These are phyloP conservation scores for Hyalella azteca DNA, from an alignment of 2,888 invertebrate genomes.

Conservation along the genomic window DNA sequence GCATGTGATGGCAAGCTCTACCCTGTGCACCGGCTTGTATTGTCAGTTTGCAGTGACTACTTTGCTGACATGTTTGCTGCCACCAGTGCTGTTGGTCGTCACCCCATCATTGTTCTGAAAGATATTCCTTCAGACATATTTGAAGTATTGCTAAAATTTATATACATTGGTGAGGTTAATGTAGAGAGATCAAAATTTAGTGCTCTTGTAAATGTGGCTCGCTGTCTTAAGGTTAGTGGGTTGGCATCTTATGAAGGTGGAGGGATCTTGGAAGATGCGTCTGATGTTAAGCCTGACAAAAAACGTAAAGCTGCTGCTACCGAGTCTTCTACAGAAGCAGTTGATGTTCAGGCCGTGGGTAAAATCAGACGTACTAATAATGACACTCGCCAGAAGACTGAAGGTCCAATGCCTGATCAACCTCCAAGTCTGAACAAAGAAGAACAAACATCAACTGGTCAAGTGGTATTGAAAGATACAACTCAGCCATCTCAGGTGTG, in stretches of 20 bases:
- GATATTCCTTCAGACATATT: slow-evolving; percentile 25
- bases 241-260: slow-evolving; percentile 7
- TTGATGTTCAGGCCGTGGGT: background rate
- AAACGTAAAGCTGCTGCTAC: background rate
- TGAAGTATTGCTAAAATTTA: slow-evolving; percentile 25
- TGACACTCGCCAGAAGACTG: too few relatives aligned
- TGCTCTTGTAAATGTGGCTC: background rate
- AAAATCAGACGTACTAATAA: background rate
- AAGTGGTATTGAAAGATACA: background rate
- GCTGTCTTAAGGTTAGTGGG: slow-evolving; percentile 16
- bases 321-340: background rate
- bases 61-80: slow-evolving; percentile 30
- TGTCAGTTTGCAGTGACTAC: slow-evolving; percentile 17
- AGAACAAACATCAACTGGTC: background rate
- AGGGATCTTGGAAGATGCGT: background rate
- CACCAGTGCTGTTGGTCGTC: background rate
- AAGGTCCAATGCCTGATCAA: too few relatives aligned
- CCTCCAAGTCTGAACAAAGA: background rate
- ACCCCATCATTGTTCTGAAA: slow-evolving; percentile 24
- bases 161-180: slow-evolving; percentile 32
- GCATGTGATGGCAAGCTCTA: slow-evolving; percentile 31
- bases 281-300: background rate
- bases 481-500: background rate
- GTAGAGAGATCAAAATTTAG: slow-evolving; percentile 27
- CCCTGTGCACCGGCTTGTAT: slow-evolving; percentile 30